Percentiles rank a stretch among this genome's conserved stretches.
These are phyloP conservation scores for Drosophila mayri DNA, from an alignment of 1,140 invertebrate species.

Conservation along the genomic window DNA sequence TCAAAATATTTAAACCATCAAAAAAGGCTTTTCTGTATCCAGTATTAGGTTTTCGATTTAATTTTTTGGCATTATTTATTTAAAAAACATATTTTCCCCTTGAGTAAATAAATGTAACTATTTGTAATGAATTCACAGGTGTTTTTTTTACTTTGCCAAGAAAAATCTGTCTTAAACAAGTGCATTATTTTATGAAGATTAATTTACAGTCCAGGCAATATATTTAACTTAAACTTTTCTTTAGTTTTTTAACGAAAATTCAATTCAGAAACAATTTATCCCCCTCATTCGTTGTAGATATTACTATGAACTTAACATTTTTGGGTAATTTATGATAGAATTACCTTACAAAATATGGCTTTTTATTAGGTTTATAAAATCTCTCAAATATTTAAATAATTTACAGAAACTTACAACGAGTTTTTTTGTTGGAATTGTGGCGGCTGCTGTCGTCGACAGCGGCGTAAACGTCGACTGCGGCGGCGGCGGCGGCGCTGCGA, in stretches of 20 bases:
- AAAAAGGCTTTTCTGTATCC: too few species aligned
- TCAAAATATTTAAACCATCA: not conserved
- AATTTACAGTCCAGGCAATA: not conserved
- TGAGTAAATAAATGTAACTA: not conserved
- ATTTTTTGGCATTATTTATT: not conserved
- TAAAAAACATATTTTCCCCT: not conserved
- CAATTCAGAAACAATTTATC: not conserved
- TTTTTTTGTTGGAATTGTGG: conserved; percentile 85
- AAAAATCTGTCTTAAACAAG: too few species aligned
- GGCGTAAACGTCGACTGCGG: conserved; percentile 71
- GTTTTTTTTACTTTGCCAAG: not conserved
- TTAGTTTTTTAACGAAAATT: too few species aligned
- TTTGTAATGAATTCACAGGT: not conserved
- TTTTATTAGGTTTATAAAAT: not conserved
- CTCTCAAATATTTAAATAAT: not conserved
- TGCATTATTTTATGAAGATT: not conserved
- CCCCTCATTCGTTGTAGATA: not conserved
- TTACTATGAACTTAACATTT: not conserved
- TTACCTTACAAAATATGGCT: too few species aligned
- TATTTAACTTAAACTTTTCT: not conserved
- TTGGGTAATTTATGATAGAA: too few species aligned
- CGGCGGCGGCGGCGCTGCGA: conserved; percentile 59
- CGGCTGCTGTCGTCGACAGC: conserved; percentile 79
- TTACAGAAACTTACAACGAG: conserved; percentile 78
- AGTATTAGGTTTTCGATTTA: not conserved